Conservation (phyloP, 2,113 vertebrate species). For the Danionella cerebrum region DNA sequence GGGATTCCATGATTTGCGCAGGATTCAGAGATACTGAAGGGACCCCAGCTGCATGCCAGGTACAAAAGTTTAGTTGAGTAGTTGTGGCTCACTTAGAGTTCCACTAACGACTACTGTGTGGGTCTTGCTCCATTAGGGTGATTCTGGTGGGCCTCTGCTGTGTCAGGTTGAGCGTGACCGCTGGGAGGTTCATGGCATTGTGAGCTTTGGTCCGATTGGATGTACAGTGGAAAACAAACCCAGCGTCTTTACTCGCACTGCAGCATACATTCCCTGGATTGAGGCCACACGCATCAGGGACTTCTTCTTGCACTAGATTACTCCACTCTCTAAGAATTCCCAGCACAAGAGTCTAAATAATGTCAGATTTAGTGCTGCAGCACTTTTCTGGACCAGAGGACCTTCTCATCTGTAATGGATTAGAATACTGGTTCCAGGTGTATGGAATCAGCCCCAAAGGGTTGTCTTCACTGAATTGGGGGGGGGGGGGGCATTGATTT, state of each 20-base stretch:
- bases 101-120: not conserved
- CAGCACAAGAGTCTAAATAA: not conserved
- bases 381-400: not conserved
- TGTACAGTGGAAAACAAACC: slow-evolving; percentile 79
- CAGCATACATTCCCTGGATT: slow-evolving; percentile 74
- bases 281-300: slow-evolving; percentile 75
- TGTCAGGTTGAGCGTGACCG: slow-evolving; percentile 65
- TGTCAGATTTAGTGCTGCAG: not conserved
- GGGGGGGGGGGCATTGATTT: too few species aligned
- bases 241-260: slow-evolving; percentile 75
- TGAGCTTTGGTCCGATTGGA: slow-evolving; percentile 77
- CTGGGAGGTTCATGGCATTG: slow-evolving; percentile 81
- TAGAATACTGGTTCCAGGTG: not conserved
- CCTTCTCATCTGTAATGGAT: not conserved
- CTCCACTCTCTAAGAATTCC: not conserved
- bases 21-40: slow-evolving; percentile 63
- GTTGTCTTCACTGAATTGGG: too few species aligned
- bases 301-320: slow-evolving; percentile 69
- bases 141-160: slow-evolving; percentile 72
- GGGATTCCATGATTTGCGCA: slow-evolving; percentile 68
- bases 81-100: not conserved
- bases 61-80: slow-evolving; percentile 5
- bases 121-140: slow-evolving; percentile 53
- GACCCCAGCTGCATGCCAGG: slow-evolving; percentile 69
- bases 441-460: not conserved